Percentiles rank a stretch among this genome's conserved stretches.
Evolutionary conservation across 2,888 invertebrate species (phyloP).

Genomic region (Trypoxylon attenuatum): DNA sequence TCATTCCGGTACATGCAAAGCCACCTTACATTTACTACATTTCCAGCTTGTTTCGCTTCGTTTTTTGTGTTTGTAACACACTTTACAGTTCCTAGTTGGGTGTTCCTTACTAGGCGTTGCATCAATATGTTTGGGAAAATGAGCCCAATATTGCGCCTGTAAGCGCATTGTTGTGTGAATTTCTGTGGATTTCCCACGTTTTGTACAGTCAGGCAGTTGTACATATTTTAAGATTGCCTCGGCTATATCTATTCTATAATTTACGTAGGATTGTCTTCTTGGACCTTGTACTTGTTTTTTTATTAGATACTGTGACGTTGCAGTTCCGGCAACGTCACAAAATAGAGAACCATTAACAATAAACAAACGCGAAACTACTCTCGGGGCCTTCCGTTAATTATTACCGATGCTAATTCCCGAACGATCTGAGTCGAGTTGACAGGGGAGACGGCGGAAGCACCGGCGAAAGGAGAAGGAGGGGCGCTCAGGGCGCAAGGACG

Average conservation of each 20-base stretch:
- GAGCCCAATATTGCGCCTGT: no score
- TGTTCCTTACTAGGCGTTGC: conserved; percentile 4
- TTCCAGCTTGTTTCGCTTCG: conserved; percentile 11
- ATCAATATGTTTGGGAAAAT: conserved; percentile 19
- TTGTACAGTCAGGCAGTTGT: conserved; percentile 16
- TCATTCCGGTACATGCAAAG: conserved; percentile 11
- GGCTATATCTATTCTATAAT: conserved; percentile 29
- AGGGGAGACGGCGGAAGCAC: no score
- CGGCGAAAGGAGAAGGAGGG: no score
- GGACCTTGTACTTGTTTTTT: conserved; percentile 16
- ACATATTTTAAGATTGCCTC: conserved; percentile 21
- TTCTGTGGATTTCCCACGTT: conserved; percentile 9
- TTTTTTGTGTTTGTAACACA: conserved; percentile 10
- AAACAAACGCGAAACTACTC: no score
- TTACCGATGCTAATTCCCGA: no score
- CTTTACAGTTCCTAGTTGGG: conserved; percentile 15
- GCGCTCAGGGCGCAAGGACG: no score
- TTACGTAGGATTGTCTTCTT: conserved; percentile 20
- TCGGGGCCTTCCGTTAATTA: no score
- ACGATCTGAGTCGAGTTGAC: no score
- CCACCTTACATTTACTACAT: conserved; percentile 8
- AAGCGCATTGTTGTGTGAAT: conserved; percentile 9
- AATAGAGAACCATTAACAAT: no score
- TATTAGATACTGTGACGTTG: conserved; percentile 8
- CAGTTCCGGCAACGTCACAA: no score